These are phyloP conservation scores for Lynx canadensis DNA, from an alignment of 2,113 vertebrate species.

Conservation along the genomic window DNA sequence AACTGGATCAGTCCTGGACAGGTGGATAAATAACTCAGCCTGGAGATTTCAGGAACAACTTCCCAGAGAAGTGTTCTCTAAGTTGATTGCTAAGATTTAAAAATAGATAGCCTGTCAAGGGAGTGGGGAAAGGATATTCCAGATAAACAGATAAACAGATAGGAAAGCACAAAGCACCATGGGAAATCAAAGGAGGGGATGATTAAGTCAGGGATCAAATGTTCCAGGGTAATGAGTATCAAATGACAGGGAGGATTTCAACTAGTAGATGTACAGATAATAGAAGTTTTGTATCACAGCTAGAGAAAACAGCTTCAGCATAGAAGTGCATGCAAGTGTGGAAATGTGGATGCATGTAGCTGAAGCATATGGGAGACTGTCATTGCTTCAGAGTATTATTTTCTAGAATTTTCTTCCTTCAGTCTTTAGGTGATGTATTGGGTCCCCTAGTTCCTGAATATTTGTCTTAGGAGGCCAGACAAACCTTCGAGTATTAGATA, in stretches of 20 bases:
- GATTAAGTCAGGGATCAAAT: not conserved
- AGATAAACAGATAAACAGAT: not conserved
- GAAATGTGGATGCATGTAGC: not conserved
- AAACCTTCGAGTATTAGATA: not conserved
- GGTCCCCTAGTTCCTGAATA: not conserved
- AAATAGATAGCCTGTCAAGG: not conserved
- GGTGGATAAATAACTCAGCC: not conserved
- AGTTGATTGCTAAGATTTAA: not conserved
- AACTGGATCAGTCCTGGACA: not conserved
- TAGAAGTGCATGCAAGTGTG: not conserved
- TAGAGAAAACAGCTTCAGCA: not conserved
- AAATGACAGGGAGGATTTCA: not conserved
- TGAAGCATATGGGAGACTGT: not conserved
- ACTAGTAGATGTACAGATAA: not conserved
- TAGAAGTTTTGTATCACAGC: not conserved
- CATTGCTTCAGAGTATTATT: not conserved
- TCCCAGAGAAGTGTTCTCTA: not conserved
- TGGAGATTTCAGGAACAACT: not conserved
- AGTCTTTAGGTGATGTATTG: not conserved
- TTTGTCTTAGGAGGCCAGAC: not conserved
- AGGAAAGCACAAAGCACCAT: not conserved
- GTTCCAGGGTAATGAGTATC: not conserved
- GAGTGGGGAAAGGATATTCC: not conserved
- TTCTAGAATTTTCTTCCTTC: constrained; percentile 34
- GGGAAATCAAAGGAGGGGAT: not conserved